phyloP scores from a whole-genome alignment of 1,140 invertebrate species.

The Leptinotarsa texana region DNA sequence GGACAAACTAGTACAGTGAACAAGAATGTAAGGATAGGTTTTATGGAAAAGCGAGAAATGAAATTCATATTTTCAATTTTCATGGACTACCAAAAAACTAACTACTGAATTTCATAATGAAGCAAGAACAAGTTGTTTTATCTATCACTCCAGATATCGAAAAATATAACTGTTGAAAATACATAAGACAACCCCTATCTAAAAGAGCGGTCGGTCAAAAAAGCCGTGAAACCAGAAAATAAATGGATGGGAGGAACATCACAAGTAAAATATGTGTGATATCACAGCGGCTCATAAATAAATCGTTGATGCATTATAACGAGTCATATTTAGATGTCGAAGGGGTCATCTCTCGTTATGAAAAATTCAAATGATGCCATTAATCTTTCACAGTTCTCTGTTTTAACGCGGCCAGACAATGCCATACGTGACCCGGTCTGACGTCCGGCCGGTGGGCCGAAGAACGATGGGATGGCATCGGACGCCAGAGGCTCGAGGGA shows the following conservation, averaged over 20 bases:
- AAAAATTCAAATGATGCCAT: constrained; percentile 50
- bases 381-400: constrained; percentile 48
- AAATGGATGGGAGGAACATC: background rate
- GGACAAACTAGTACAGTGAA: too few relatives aligned
- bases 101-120: too few relatives aligned
- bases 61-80: too few relatives aligned
- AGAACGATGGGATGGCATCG: constrained; percentile 22
- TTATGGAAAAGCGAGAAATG: too few relatives aligned
- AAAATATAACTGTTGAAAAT: too few relatives aligned
- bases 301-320: constrained; percentile 38
- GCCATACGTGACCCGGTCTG: constrained; percentile 44
- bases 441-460: constrained; percentile 18
- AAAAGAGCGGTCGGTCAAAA: too few relatives aligned
- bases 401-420: constrained; percentile 48
- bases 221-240: background rate
- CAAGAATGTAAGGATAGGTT: too few relatives aligned
- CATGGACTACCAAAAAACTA: too few relatives aligned
- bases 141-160: too few relatives aligned
- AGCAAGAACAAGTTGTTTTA: too few relatives aligned
- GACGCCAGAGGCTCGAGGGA: constrained; percentile 31
- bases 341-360: constrained; percentile 48
- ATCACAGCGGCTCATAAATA: constrained; percentile 33
- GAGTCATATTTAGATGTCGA: constrained; percentile 47
- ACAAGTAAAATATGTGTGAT: constrained; percentile 21
- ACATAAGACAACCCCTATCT: too few relatives aligned